phyloP scores from a whole-genome alignment of 2,797 vertebrate species.

The Nothura maculosa region DNA sequence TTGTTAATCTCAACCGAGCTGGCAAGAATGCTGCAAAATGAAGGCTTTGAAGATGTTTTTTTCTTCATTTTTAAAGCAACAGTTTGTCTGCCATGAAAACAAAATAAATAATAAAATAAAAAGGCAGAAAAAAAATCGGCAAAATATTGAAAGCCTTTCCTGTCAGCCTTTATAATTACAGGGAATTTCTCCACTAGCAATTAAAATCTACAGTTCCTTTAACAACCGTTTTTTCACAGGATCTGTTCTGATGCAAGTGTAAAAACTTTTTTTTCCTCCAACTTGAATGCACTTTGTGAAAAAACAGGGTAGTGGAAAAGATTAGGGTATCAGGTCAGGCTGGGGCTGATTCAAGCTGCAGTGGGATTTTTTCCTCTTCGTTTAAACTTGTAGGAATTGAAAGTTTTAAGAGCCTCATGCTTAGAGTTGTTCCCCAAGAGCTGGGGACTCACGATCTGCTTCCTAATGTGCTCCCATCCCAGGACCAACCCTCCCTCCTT shows the following conservation, averaged over 20 bases:
- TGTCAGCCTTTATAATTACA: background rate
- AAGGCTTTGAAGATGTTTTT: slow-evolving; percentile 71
- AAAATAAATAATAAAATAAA: background rate
- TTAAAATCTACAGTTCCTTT: background rate
- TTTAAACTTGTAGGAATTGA: background rate
- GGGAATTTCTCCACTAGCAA: background rate
- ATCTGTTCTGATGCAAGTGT: slow-evolving; percentile 5
- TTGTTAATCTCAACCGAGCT: slow-evolving; percentile 71
- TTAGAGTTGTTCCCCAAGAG: slow-evolving; percentile 27
- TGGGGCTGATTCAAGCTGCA: slow-evolving; percentile 36
- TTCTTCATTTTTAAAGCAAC: slow-evolving; percentile 66
- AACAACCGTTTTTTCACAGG: background rate
- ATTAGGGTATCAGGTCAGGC: slow-evolving; percentile 18
- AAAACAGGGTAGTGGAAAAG: background rate
- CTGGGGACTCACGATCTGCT: background rate
- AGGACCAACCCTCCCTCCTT: background rate
- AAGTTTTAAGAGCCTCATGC: slow-evolving; percentile 26
- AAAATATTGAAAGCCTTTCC: background rate
- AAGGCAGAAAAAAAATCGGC: background rate
- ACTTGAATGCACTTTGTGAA: background rate
- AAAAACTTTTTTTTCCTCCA: slow-evolving; percentile 26
- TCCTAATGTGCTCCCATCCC: slow-evolving; percentile 46
- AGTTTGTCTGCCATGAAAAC: background rate
- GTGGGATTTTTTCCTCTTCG: background rate
- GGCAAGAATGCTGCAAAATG: slow-evolving; percentile 65